Conservation (phyloP, 2,113 vertebrate genomes). For the Hippocampus barbouri region DNA sequence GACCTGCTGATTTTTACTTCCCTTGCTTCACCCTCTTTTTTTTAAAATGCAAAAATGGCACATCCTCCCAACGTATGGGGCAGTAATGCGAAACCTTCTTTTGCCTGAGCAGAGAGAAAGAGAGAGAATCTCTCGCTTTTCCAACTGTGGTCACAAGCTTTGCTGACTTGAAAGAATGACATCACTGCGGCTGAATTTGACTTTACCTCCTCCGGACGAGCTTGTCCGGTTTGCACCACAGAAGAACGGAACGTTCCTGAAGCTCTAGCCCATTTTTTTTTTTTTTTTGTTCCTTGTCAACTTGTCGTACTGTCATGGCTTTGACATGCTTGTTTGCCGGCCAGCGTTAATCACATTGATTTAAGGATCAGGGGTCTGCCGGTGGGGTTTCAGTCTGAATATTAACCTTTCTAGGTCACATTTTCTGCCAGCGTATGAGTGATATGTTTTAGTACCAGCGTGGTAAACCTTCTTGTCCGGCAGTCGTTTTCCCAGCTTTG, state of each 20-base stretch:
- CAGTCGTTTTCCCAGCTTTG: background rate
- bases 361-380: constrained; percentile 1
- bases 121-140: background rate
- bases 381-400: background rate
- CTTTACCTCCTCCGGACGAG: constrained; percentile 9
- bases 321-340: background rate
- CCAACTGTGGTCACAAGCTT: constrained; percentile 2
- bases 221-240: constrained; percentile 8
- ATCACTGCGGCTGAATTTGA: constrained; percentile 7
- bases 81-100: too few relatives aligned
- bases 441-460: background rate
- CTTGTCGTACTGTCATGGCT: background rate
- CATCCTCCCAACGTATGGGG: background rate
- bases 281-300: background rate
- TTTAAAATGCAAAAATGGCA: background rate
- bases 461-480: background rate
- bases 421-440: background rate
- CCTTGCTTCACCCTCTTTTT: background rate
- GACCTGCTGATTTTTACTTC: background rate
- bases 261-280: background rate
- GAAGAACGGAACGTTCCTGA: constrained; percentile 4
- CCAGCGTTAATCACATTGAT: constrained; percentile 2
- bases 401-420: background rate
- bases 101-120: background rate
- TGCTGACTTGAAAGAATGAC: constrained; percentile 13